Evolutionary conservation across 2,888 invertebrate genomes (phyloP), one percentile per base, ranked within the genome.

Genomic region (Cheilosia soror): DNA sequence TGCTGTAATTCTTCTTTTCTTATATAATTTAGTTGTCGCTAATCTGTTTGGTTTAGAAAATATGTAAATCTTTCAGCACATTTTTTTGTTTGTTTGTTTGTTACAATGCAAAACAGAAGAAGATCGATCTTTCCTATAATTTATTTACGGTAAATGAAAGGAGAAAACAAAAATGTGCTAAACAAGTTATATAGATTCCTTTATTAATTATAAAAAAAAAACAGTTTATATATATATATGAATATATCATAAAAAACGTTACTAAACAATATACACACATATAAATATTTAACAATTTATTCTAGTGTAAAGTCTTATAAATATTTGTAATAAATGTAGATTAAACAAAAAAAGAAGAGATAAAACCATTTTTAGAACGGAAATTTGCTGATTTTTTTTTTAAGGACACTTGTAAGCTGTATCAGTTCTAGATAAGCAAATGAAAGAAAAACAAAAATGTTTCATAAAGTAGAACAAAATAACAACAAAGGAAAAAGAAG

Each of bases 251-350:
- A 60, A 65, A 60, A 53, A 82, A 71, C 69, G 77, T 82, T 82
- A 66, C 77, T 82, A 83, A 62, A 75, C 51, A 47, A 55, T 73
- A 78, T 58, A 83, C 63, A 83, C 75, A 84, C 69, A 63, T 81
- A 80, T 60, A 66, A n/a, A 79, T 65, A 80, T 81, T 66, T 72
- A 81, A 76, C 63, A 65, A 84, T 84, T 84, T 84, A 80, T 44
- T 81, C 49, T 85, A 81, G 80, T 81, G 85, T 81, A 81, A 80
- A 80, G 51, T 85, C 80, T 81, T 85, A 85, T 85, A 85, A 81
- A 85, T 81, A 85, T 81, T 84, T 85, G 85, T 85, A 85, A 85
- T 85, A 81, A 85, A 85, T 85, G 85, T 85, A 85, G 85, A 85
- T 66, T 85, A 66, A 65, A 69, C 20, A 57, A 51, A 55, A 66